A percentile compares a stretch with the other conserved stretches of the same genome.
Evolutionary conservation across 2,888 invertebrate genomes (phyloP).

Genomic region (Orchesellides sinensis): DNA sequence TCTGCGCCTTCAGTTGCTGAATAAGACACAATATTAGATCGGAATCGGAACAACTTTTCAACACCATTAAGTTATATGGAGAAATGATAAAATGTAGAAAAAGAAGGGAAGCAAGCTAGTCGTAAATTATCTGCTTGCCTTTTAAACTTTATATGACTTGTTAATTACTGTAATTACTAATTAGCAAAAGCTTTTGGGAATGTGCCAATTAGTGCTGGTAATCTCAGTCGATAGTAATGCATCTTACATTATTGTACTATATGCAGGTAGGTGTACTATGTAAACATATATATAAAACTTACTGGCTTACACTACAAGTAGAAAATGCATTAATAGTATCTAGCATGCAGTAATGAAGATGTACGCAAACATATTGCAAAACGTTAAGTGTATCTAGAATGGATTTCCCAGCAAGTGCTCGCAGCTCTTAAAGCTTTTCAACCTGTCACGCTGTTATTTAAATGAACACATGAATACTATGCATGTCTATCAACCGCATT

Average conservation of each 20-base stretch:
- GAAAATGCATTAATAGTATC: too few relatives aligned
- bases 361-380: background rate
- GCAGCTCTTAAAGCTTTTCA: too few relatives aligned
- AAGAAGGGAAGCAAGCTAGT: constrained; percentile 22
- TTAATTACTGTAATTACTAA: constrained; percentile 51
- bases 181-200: constrained; percentile 46
- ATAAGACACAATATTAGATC: too few relatives aligned
- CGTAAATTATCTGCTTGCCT: constrained; percentile 47
- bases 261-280: background rate
- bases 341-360: too few relatives aligned
- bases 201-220: constrained; percentile 39
- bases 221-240: constrained; percentile 10
- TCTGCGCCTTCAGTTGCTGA: too few relatives aligned
- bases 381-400: too few relatives aligned
- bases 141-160: constrained; percentile 54
- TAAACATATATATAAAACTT: background rate
- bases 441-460: background rate
- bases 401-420: too few relatives aligned
- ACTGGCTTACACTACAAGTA: background rate
- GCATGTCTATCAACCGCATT: too few relatives aligned
- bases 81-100: too few relatives aligned
- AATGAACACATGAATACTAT: background rate
- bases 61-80: too few relatives aligned
- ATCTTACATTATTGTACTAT: background rate
- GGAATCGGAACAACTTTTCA: too few relatives aligned